Base-by-base conservation (phyloP, 2,113 vertebrate genomes). In the Nothoprocta perdicaria region DNA sequence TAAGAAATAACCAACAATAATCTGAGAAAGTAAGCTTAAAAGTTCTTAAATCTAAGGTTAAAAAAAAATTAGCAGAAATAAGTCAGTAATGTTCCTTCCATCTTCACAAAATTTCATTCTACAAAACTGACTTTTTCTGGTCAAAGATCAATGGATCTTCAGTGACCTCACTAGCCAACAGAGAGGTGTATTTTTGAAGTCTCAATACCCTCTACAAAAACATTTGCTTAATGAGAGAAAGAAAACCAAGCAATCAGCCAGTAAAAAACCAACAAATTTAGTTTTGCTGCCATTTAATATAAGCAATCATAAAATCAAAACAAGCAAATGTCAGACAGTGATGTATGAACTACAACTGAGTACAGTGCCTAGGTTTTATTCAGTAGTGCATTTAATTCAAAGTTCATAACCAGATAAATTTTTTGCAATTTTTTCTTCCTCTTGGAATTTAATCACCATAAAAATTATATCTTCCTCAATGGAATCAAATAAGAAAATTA, bases 401-500 rank as follows among this genome's bases (percentile, higher is more conserved):
- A 91, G 45, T 78, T 77, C 60, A 78, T 78, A n/a, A 31, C 65
- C 45, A 90, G 45, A 50, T 79, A 48, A 7, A 6, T 90, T 89
- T 88, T 91, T 87, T 65, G 69, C 33, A 93, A 35, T 83, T 84
- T 85, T 93, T 43, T 84, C 62, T 92, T 90, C 78, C 62, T 89
- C 33, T 27, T 84, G 55, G 68, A 58, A 58, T 9, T 76, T 41
- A 89, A 80, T 6, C 67, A 79, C 46, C 50, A 9, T 35, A 67
- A 93, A 74, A 94, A 90, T 87, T 67, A n/a, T 40, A 27, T 23
- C 29, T 80, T 68, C 35, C 60, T 95, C 43, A 88, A 93, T 41
- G 35, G 96, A 90, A 62, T 66, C 33, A 72, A 77, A 58, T 60
- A 87, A 81, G 43, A 93, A 96, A 96, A 95, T 65, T 71, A 61